Base-by-base conservation (phyloP, 2,888 invertebrate genomes). In the Melanostoma mellinum region DNA sequence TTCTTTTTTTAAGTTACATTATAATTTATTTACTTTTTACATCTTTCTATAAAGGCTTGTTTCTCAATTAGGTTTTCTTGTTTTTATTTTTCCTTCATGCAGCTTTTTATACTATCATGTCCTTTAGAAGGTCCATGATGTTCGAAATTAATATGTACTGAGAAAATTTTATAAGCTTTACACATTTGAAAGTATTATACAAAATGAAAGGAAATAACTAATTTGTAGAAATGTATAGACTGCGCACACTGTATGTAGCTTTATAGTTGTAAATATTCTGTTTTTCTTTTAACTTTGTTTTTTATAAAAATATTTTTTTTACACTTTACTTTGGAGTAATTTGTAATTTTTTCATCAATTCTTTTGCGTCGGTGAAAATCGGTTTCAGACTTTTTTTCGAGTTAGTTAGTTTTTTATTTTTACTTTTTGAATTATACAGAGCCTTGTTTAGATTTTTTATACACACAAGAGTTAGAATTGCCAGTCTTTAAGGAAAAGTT, bases 11-110 rank as follows among this genome's bases (percentile, higher is more conserved):
- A 46, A 4, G 42, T 33, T 67, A 32, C 60, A n/a, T 65, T 67
- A 77, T 73, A 79, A 84, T 77, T 82, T 63, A 75, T 65, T 84
- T 84, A 79, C 78, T 75, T 84, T 84, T 84, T 84, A 74, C 79
- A 79, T 73, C 68, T 79, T 50, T 75, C 65, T 79, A 79, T 75
- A 79, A 84, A 78, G 82, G 82, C 82, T 84, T 84, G 58, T 71
- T 78, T 82, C 78, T 82, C 77, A 69, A 69, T 69, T 69, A 44
- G 46, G 55, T 76, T 61, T 38, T 63, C 48, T 42, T 36, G 56
- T 69, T 33, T 60, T 30, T 60, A 6, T 46, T 32, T 50, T 6
- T 10, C 20, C 20, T 20, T 20, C 20, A 53, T 67, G 10, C 32
- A 68, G 56, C 63, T 60, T 20, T 20, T 53, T 67, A 60, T 38